A percentile compares a stretch with the other conserved stretches of the same genome.
Conservation (phyloP, 2,113 vertebrate genomes). For the Telmatochromis sp. region DNA sequence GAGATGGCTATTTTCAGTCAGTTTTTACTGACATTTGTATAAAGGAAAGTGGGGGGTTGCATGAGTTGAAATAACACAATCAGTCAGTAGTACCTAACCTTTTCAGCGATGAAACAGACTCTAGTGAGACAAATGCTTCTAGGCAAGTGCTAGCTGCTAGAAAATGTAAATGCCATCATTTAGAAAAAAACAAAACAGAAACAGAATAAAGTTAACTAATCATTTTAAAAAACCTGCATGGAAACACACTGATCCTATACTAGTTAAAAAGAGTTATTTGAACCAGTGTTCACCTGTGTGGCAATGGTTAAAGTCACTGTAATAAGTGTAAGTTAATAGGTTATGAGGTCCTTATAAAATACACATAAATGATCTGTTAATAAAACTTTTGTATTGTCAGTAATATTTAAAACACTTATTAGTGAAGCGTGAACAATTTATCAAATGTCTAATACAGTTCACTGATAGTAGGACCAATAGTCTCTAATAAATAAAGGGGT, state of each 20-base stretch:
- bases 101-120: not conserved
- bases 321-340: not conserved
- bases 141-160: not conserved
- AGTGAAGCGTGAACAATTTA: not conserved
- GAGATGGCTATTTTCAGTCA: not conserved
- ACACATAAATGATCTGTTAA: not conserved
- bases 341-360: not conserved
- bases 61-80: not conserved
- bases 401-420: not conserved
- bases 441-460: not conserved
- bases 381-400: not conserved
- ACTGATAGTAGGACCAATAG: not conserved
- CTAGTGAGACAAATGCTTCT: not conserved
- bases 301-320: not conserved
- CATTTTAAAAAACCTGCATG: not conserved
- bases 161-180: not conserved
- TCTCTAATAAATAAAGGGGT: not conserved
- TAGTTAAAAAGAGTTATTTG: not conserved
- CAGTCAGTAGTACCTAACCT: slow-evolving; percentile 15
- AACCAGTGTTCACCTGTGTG: not conserved
- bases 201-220: not conserved
- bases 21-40: not conserved
- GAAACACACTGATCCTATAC: not conserved
- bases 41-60: not conserved
- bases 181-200: not conserved